phyloP scores from a whole-genome alignment of 2,113 vertebrate species.

The Ictidomys tridecemlineatus region DNA sequence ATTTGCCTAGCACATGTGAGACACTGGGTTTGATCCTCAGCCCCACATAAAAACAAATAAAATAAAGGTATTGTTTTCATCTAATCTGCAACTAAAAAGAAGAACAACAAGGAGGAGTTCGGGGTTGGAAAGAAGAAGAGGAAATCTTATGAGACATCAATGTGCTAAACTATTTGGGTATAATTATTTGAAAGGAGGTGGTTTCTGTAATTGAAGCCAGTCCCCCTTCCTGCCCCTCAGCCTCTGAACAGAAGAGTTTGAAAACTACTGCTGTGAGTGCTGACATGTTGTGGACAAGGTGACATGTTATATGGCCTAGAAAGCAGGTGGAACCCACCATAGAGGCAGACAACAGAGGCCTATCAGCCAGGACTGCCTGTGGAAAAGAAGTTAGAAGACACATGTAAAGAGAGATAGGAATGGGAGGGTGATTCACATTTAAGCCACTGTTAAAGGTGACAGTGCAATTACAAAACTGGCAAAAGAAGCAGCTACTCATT shows the following conservation, averaged over 20 bases:
- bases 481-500: not conserved
- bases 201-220: not conserved
- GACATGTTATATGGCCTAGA: not conserved
- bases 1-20: too few relatives aligned
- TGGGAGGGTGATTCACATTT: not conserved
- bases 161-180: not conserved
- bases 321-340: rapidly evolving
- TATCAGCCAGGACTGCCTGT: not conserved
- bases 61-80: too few relatives aligned
- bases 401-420: not conserved
- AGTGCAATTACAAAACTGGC: not conserved
- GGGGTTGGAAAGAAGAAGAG: too few relatives aligned
- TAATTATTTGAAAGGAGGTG: not conserved
- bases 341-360: not conserved
- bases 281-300: not conserved
- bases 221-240: not conserved
- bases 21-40: too few relatives aligned
- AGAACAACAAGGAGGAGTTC: too few relatives aligned
- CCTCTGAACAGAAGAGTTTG: not conserved
- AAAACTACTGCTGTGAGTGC: not conserved
- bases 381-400: too few relatives aligned
- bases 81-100: too few relatives aligned
- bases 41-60: too few relatives aligned
- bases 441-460: not conserved
- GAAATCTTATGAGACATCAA: not conserved